Base-by-base conservation (phyloP, 2,797 vertebrate species). In the Lepilemur ruficaudatus region DNA sequence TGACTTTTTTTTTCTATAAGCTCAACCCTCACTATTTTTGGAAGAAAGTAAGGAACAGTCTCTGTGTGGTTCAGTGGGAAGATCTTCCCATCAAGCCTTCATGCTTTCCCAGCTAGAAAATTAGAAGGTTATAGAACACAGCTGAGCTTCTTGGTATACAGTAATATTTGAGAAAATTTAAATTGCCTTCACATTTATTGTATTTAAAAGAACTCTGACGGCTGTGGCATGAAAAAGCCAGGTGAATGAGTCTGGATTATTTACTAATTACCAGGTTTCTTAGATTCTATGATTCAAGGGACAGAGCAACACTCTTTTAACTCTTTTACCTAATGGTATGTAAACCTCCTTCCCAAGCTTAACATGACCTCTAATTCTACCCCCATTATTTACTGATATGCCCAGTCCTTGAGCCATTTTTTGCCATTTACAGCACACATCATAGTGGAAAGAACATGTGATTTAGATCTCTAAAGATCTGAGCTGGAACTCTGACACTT, bases 21-120 rank as follows among this genome's bases (percentile, higher is more conserved):
- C 2, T 78, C 23, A 81, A 35, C 11, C 5, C 11, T 89, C 28
- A 65, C 28, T 59, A 59, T 63, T 69, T 86, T 89, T n/a, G 1
- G 20, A 75, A 81, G 20, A 89, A 72, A 69, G 18, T 38, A 18
- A 73, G 9, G 43, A 82, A 35, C 0, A 61, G 12, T 1, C 20
- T 25, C 20, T 69, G 0, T 0, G 0, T 75, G 2, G 17, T 86
- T 89, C 48, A 79, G 32, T 0, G 0, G 72, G 38, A 87, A 87
- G 63, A 73, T 61, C 25, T 96, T 97, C 63, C 18, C 23, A 10
- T 50, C 25, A 57, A 93, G 13, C 13, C 50, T 63, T 50, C 30
- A 41, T 25, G 50, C 2, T 69, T 95, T 95, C 69, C n/a, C 32
- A 81, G 38, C 1, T 86, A 63, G n/a, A 80, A 86, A 93, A 84